These are phyloP conservation scores for Dermochelys coriacea DNA, from an alignment of 2,797 vertebrate genomes.

Conservation along the genomic window DNA sequence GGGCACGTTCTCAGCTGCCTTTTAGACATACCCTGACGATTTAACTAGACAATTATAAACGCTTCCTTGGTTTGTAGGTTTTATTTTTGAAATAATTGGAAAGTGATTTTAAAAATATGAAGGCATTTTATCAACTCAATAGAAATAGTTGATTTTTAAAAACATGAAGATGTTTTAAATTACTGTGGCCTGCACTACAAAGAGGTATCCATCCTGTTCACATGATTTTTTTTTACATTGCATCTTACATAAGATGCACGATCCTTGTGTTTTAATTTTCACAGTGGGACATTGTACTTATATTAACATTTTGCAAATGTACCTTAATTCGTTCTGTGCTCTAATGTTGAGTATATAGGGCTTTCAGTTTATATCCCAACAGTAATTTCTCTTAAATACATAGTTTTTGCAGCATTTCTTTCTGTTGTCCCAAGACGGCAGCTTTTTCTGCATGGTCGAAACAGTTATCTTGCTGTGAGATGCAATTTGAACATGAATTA, in stretches of 20 bases:
- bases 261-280: constrained; percentile 8
- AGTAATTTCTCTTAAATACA: background rate
- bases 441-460: background rate
- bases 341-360: background rate
- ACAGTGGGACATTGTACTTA: background rate
- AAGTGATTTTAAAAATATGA: background rate
- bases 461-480: constrained; percentile 4
- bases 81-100: background rate
- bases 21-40: background rate
- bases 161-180: background rate
- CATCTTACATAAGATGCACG: constrained; percentile 1
- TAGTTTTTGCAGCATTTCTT: background rate
- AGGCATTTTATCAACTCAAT: background rate
- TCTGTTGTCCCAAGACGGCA: constrained; percentile 22
- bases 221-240: background rate
- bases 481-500: background rate
- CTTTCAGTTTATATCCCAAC: background rate
- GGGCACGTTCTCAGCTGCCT: background rate
- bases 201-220: background rate
- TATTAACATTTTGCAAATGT: background rate
- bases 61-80: background rate
- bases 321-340: constrained; percentile 29
- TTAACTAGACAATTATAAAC: background rate
- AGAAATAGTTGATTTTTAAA: background rate
- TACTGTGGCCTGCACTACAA: background rate